Evolutionary conservation across 2,113 vertebrate genomes (phyloP).

Genomic region (Alethe castanea): DNA sequence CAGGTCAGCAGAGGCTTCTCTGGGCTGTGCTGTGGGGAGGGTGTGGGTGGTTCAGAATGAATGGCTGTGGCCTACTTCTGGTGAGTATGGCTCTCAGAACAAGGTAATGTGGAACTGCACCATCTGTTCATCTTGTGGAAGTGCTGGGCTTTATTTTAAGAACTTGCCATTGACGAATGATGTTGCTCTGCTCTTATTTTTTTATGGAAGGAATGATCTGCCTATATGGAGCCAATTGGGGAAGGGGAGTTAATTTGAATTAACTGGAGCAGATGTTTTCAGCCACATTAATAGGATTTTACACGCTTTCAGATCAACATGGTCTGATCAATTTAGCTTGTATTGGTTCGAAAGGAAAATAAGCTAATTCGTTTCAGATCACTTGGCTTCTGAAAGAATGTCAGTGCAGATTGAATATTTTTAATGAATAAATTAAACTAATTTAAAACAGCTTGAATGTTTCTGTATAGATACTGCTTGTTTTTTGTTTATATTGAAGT

Average conservation of each 20-base stretch:
- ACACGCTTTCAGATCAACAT: neutral
- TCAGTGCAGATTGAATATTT: neutral
- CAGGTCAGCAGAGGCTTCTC: neutral
- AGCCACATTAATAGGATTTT: neutral
- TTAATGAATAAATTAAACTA: neutral
- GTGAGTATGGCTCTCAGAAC: neutral
- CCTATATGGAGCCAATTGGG: neutral
- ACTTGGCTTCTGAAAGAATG: neutral
- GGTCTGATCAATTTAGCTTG: neutral
- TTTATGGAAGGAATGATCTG: neutral
- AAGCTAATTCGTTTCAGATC: neutral
- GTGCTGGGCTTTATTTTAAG: slow-evolving; percentile 46
- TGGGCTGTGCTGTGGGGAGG: neutral
- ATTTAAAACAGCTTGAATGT: neutral
- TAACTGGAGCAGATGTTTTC: slow-evolving; percentile 24
- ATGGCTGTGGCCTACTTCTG: slow-evolving; percentile 55
- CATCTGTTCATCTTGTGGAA: slow-evolving; percentile 35
- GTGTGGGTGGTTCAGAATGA: slow-evolving; percentile 29
- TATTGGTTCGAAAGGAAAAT: neutral
- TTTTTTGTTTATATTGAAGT: neutral
- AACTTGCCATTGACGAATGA: neutral
- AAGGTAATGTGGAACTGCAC: slow-evolving; percentile 37
- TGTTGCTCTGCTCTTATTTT: neutral
- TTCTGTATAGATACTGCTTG: neutral
- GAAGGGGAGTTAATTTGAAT: neutral